Percentiles rank a stretch among this genome's conserved stretches.
phyloP scores from a whole-genome alignment of 2,888 invertebrate genomes.

The Drosophila mayaguana region DNA sequence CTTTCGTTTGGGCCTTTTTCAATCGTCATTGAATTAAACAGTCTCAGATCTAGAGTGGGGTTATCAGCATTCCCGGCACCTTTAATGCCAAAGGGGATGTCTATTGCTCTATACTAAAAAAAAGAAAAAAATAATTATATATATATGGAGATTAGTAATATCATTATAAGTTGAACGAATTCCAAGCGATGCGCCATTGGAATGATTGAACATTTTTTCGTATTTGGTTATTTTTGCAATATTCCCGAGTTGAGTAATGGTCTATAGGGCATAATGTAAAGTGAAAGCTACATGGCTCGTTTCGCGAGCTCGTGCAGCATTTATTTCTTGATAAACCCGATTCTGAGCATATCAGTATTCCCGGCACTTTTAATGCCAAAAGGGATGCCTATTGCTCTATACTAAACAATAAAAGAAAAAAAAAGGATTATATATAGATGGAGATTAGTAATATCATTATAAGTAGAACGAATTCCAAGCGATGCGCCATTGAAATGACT shows the following conservation, averaged over 20 bases:
- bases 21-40: constrained; percentile 28
- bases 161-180: constrained; percentile 7
- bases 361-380: too few species aligned
- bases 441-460: constrained; percentile 13
- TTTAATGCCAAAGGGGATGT: constrained; percentile 17
- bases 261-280: constrained; percentile 7
- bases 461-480: constrained; percentile 11
- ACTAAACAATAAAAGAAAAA: too few species aligned
- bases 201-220: constrained; percentile 58
- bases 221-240: constrained; percentile 6
- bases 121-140: neutral
- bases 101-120: constrained; percentile 14
- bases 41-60: constrained; percentile 23
- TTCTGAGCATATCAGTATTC: neutral
- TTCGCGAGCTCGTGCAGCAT: neutral
- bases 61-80: constrained; percentile 42
- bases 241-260: constrained; percentile 20
- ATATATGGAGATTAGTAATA: constrained; percentile 10
- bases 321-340: neutral
- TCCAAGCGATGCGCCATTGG: constrained; percentile 46
- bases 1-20: constrained; percentile 27
- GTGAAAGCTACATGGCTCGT: neutral
- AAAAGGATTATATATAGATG: neutral
- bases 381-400: too few species aligned
- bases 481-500: constrained; percentile 60